Percentiles rank a stretch among this genome's conserved stretches.
Conservation (phyloP, 1,140 invertebrate genomes). For the Drosophila baimaii region DNA sequence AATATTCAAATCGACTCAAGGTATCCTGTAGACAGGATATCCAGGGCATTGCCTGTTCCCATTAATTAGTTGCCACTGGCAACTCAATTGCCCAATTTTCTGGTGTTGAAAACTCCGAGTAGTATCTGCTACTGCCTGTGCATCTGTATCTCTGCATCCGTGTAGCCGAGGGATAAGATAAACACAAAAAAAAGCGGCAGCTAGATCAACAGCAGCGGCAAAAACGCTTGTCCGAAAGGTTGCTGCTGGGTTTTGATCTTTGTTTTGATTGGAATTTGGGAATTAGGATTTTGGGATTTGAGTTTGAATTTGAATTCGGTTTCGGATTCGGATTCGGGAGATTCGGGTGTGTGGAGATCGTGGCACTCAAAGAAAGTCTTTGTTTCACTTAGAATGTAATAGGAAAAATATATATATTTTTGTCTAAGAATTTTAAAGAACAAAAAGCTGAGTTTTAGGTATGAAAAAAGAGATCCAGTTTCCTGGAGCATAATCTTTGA, state of each 20-base stretch:
- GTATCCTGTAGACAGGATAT: neutral
- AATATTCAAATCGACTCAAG: neutral
- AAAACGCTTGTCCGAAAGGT: slow-evolving; percentile 30
- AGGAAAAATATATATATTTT: no score
- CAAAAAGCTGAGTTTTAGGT: no score
- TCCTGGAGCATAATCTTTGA: no score
- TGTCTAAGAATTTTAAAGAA: no score
- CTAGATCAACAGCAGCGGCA: slow-evolving; percentile 47
- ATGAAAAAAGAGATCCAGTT: no score
- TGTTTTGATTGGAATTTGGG: slow-evolving; percentile 63
- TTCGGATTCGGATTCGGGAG: no score
- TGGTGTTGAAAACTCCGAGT: slow-evolving; percentile 41
- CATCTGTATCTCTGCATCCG: slow-evolving; percentile 26
- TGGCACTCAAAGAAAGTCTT: neutral
- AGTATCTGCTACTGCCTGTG: slow-evolving; percentile 3
- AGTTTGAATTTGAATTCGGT: slow-evolving; percentile 11
- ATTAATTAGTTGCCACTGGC: neutral
- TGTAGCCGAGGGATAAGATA: slow-evolving; percentile 42
- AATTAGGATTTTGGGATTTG: slow-evolving; percentile 19
- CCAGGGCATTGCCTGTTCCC: neutral
- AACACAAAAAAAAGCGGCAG: slow-evolving; percentile 50
- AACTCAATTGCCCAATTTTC: slow-evolving; percentile 3
- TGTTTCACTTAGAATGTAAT: no score
- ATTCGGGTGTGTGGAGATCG: slow-evolving; percentile 5
- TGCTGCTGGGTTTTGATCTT: slow-evolving; percentile 61